These are phyloP conservation scores for Ptyas mucosa DNA, from an alignment of 2,113 vertebrate genomes.

Conservation along the genomic window DNA sequence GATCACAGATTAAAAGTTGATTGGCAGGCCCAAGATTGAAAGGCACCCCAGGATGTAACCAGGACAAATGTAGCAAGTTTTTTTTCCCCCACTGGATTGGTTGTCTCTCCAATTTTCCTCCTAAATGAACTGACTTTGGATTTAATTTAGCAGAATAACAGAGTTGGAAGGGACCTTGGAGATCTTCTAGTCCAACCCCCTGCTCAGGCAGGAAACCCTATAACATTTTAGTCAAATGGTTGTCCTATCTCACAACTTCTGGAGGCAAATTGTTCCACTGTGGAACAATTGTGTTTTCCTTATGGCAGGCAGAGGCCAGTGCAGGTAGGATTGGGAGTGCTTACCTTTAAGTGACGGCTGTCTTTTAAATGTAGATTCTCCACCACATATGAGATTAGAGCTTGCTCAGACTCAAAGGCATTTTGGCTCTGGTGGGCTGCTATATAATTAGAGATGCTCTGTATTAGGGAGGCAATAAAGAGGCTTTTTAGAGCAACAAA, in stretches of 20 bases:
- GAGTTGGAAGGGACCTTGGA: background rate
- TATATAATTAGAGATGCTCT: background rate
- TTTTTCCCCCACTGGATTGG: background rate
- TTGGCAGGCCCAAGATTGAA: background rate
- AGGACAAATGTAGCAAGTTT: background rate
- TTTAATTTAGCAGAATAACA: background rate
- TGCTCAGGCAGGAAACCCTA: background rate
- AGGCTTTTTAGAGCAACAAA: background rate
- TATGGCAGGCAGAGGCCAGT: background rate
- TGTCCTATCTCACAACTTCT: background rate
- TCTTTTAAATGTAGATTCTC: slow-evolving; percentile 4
- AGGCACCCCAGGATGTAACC: too few relatives aligned
- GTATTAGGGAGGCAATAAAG: background rate
- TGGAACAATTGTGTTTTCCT: background rate
- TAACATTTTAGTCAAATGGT: background rate
- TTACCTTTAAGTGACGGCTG: background rate
- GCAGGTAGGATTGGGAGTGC: background rate
- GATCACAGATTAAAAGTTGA: background rate
- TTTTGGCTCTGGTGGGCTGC: background rate
- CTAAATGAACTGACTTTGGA: background rate
- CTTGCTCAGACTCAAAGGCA: background rate
- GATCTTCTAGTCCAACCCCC: background rate
- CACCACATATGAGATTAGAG: background rate
- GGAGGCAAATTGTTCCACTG: background rate
- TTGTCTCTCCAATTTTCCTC: background rate